Evolutionary conservation across 1,140 invertebrate genomes (phyloP).

Genomic region (Dreissena polymorpha): DNA sequence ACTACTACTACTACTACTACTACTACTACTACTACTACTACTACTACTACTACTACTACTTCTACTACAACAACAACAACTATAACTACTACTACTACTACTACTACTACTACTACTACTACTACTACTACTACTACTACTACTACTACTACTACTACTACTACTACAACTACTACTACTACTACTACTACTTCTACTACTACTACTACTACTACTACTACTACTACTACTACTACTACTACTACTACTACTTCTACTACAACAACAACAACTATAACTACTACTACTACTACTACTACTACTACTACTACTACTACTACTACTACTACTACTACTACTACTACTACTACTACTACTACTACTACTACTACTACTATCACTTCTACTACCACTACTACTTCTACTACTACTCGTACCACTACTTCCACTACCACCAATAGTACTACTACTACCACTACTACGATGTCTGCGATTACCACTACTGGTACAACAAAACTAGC

Average conservation of each 20-base stretch:
- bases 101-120: not conserved
- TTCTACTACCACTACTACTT: not conserved
- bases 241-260: not conserved
- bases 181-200: not conserved
- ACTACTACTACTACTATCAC: not conserved
- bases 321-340: not conserved
- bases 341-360: not conserved
- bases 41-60: not conserved
- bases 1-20: conserved; percentile 2
- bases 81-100: not conserved
- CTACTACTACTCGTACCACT: not conserved
- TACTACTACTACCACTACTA: not conserved
- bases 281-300: not conserved
- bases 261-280: not conserved
- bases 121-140: conserved; percentile 2
- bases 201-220: not conserved
- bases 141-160: not conserved
- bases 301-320: not conserved
- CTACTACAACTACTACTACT: not conserved
- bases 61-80: not conserved
- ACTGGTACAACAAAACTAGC: not conserved
- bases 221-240: conserved; percentile 1
- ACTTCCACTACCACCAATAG: not conserved
- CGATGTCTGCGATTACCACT: not conserved
- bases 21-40: not conserved